phyloP scores from a whole-genome alignment of 2,797 vertebrate species.

The Pyrocephalus nanus region DNA sequence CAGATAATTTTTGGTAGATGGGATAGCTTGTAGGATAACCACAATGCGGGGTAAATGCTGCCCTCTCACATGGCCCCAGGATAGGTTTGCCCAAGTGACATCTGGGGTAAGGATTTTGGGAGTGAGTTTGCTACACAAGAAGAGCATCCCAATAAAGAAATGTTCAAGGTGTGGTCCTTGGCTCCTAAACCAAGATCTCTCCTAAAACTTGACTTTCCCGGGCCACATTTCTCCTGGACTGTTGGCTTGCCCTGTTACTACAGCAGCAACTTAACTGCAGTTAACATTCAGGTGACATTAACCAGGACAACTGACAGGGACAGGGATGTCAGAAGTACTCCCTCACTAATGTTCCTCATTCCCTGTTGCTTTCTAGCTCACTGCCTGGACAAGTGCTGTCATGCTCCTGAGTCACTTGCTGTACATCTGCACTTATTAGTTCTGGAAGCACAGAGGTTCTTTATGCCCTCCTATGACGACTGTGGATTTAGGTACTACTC shows the following conservation, averaged over 20 bases:
- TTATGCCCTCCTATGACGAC: not conserved
- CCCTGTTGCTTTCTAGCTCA: not conserved
- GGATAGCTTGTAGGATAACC: not conserved
- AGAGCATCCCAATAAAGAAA: not conserved
- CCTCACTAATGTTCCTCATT: not conserved
- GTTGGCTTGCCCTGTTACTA: not conserved
- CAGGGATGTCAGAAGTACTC: not conserved
- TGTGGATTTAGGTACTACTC: not conserved
- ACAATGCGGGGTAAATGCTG: not conserved
- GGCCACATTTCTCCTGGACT: not conserved
- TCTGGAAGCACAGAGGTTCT: not conserved
- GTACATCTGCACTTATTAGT: not conserved
- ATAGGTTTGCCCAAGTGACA: not conserved
- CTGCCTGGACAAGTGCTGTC: not conserved
- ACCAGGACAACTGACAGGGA: not conserved
- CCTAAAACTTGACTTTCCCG: not conserved
- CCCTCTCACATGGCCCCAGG: fast-evolving
- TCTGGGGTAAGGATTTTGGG: not conserved
- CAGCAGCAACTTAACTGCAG: not conserved
- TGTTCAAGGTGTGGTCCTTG: not conserved
- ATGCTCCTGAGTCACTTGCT: not conserved
- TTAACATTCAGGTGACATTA: not conserved
- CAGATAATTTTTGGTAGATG: not conserved
- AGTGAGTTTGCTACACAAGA: not conserved
- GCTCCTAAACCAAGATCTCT: not conserved